Evolutionary conservation across 2,113 vertebrate genomes (phyloP).

Genomic region (Syngnathus typhle): DNA sequence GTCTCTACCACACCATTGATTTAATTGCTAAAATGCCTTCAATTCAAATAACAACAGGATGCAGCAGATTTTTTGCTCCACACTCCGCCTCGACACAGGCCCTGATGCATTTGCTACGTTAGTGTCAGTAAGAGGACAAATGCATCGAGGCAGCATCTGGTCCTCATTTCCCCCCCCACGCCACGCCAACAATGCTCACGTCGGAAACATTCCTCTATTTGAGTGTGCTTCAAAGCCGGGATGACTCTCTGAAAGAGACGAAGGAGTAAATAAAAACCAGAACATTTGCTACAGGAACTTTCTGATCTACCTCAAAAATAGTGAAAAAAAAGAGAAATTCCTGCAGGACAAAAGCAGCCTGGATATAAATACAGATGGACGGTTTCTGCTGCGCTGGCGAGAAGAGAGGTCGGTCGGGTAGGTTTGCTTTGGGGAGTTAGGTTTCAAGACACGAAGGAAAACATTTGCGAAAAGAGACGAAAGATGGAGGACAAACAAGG

Average conservation of each 20-base stretch:
- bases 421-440: slow-evolving; percentile 19
- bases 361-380: slow-evolving; percentile 29
- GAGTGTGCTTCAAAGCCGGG: slow-evolving; percentile 6
- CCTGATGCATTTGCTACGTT: slow-evolving; percentile 27
- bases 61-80: slow-evolving; percentile 17
- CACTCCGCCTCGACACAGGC: slow-evolving; percentile 14
- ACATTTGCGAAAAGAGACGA: slow-evolving; percentile 27
- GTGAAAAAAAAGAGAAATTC: slow-evolving; percentile 15
- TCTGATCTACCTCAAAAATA: slow-evolving; percentile 25
- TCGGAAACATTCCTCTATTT: slow-evolving; percentile 60
- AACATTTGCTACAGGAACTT: slow-evolving; percentile 30
- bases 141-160: slow-evolving; percentile 58
- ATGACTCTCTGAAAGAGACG: slow-evolving; percentile 43
- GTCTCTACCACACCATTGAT: slow-evolving; percentile 34
- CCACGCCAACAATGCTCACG: slow-evolving; percentile 49
- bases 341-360: slow-evolving; percentile 14
- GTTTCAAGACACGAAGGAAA: slow-evolving; percentile 18
- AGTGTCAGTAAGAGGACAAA: slow-evolving; percentile 43
- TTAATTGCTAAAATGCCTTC: slow-evolving; percentile 42
- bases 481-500: slow-evolving; percentile 37
- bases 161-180: slow-evolving; percentile 57
- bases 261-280: slow-evolving; percentile 26
- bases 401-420: slow-evolving; percentile 16
- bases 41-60: slow-evolving; percentile 36
- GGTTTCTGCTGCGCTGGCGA: slow-evolving; percentile 16